A percentile compares a stretch with the other conserved stretches of the same genome.
Evolutionary conservation across 2,113 vertebrate species (phyloP).

Genomic region (Riparia riparia): DNA sequence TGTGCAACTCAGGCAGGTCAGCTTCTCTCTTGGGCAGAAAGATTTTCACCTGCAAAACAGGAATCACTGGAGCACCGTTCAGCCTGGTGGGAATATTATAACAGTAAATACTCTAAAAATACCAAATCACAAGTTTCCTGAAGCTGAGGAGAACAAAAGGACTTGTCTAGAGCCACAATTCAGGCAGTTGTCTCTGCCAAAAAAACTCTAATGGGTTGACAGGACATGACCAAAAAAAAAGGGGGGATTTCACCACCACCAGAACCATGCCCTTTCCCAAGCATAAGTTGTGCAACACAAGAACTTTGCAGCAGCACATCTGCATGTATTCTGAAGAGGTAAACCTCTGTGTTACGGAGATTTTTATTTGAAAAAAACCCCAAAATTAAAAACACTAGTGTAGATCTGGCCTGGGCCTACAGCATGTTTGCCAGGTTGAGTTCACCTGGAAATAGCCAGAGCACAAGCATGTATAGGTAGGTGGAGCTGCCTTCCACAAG

Average conservation of each 20-base stretch:
- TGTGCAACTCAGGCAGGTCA: neutral
- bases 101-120: neutral
- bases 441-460: neutral
- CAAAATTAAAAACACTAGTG: neutral
- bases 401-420: neutral
- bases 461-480: neutral
- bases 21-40: neutral
- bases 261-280: neutral
- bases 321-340: neutral
- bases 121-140: neutral
- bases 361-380: neutral
- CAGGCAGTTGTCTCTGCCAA: neutral
- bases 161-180: neutral
- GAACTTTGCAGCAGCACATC: neutral
- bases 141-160: neutral
- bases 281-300: neutral
- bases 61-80: neutral
- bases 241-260: neutral
- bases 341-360: neutral
- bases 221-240: neutral
- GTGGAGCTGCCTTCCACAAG: neutral
- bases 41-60: neutral
- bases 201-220: neutral
- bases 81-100: neutral
- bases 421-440: neutral